Base-by-base conservation (phyloP, 2,797 vertebrate genomes). In the Nannoperca obscura region DNA sequence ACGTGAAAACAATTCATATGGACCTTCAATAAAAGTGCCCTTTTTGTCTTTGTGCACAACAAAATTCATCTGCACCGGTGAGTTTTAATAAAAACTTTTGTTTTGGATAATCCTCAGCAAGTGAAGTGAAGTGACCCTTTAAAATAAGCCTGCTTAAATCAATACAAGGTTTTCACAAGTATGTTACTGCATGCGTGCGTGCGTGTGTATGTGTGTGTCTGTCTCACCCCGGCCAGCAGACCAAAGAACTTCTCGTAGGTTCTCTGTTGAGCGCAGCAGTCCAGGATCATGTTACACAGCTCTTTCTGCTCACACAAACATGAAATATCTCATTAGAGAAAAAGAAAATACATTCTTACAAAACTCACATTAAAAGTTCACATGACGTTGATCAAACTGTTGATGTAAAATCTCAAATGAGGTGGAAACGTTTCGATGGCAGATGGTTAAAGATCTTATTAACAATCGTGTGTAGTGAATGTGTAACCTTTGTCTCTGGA, bases 231-330 rank as follows among this genome's bases (percentile, higher is more conserved):
- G 15, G 98, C 98, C 80, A 99, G 93, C 47, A 99, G 95, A 17
- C 98, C 98, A 24, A 99, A 99, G 95, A 99, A 99, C 93, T 99
- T 99, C 89, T 99, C 98, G 0, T 99, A 99, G 1, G 98, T 99
- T 78, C 98, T 97, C 93, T 99, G 98, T 78, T 99, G 98, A 87
- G 98, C 98, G 89, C 98, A 99, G 91, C 98, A 99, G 91, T 99
- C 98, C 85, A 99, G 96, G 91, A 99, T 99, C 98, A 99, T 99
- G 94, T 99, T 99, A 88, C 98, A 99, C 77, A 99, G 95, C 91
- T 99, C 98, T 93, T 99, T 99, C 98, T 99, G 93, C 91, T 91
- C 27, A 82, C 57, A 86, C 57, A 90, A 55, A 84, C 49, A 83
- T 5, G 59, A 63, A 49, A 62, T 0, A 55, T 30, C 5, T n/a